Evolutionary conservation across 2,888 invertebrate species (phyloP), one percentile per base, ranked within the genome.

Genomic region (Eupsilia transversa): DNA sequence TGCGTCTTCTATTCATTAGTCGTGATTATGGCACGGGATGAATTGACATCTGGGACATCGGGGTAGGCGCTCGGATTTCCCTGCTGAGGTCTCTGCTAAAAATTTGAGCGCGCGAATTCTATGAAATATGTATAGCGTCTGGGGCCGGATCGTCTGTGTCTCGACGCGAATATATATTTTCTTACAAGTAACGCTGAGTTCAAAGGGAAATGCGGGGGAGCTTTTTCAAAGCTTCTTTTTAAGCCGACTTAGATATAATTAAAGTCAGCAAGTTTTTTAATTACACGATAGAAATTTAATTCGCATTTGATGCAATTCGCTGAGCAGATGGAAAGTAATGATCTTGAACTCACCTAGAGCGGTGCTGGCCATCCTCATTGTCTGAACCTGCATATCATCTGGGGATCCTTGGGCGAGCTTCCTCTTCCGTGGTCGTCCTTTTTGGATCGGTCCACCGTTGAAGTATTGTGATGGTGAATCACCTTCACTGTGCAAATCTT

Each of bases 381-480:
- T 97, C 86, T 96, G 96, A 10, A 97, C 97, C 75, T 97, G 97
- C 88, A 97, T 94, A 79, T 97, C 97, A 65, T 97, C 97, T 14
- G 96, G 96, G 10, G 97, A 96, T 0, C 96, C 96, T 77, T 96
- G 97, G 17, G 95, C 92, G n/a, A 97, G 91, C 92, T 98, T 98
- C 91, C 98, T 96, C 93, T 98, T 98, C 87, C 98, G 96, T 0
- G 98, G 98, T 38, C 98, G 95, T 1, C 98, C 98, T 94, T 98
- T 98, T 82, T 97, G 97, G 67, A 97, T 97, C 4, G 97, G 96
- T 3, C 97, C 96, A 10, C 96, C 97, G 30, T 97, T 96, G 92
- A 97, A 98, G 90, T 97, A 98, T 78, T 97, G 96, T 52, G 85
- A 81, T 4, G 97, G 97, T 7, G 97, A 97, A 86, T 97, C 97